Evolutionary conservation across 2,888 invertebrate species (phyloP).

Genomic region (Protophormia terraenovae): DNA sequence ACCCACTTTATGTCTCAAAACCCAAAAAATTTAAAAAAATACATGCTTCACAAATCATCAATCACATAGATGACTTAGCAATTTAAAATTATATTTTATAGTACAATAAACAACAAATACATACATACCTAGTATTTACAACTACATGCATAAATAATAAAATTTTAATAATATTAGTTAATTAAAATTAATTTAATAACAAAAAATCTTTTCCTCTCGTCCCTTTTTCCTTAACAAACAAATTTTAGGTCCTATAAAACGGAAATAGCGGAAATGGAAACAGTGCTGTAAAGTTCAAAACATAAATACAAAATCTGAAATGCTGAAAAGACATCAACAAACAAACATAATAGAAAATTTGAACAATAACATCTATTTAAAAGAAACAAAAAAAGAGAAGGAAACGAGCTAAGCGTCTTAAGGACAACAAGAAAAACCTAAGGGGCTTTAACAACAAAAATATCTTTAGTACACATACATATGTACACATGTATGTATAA

Average conservation of each 20-base stretch:
- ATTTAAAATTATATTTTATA: not conserved
- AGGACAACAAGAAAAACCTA: not conserved
- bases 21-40: not conserved
- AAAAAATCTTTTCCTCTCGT: not conserved
- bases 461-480: not conserved
- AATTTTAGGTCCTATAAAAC: slow-evolving; percentile 83
- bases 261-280: slow-evolving; percentile 94
- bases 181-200: slow-evolving; percentile 10
- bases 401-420: not conserved
- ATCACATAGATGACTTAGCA: slow-evolving; percentile 36
- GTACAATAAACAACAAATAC: not conserved
- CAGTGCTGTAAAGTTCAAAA: slow-evolving; percentile 75
- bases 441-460: not conserved
- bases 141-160: not conserved
- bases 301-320: not conserved
- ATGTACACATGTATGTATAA: not conserved
- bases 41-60: slow-evolving; percentile 34
- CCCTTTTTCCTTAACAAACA: not conserved
- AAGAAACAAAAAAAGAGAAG: not conserved
- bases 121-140: not conserved
- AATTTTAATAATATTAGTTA: not conserved
- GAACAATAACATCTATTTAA: not conserved
- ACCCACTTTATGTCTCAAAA: not conserved
- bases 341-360: not conserved
- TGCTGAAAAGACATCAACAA: not conserved